These are phyloP conservation scores for Peucedramus taeniatus DNA, from an alignment of 2,113 vertebrate species.

Conservation along the genomic window DNA sequence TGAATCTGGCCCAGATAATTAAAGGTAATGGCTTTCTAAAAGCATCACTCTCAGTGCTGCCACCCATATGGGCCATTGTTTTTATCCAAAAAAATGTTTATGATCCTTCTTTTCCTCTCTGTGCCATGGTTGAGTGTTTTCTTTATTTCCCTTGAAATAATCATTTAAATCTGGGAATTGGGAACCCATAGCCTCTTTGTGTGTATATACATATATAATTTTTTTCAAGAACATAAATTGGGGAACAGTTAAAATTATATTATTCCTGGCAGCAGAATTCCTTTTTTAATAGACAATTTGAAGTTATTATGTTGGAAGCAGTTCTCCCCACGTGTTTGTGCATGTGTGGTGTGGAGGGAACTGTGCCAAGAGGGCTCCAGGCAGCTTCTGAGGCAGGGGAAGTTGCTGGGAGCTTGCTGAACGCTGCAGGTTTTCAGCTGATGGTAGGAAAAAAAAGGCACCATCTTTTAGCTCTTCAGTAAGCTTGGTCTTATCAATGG, in stretches of 20 bases:
- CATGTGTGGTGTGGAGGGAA: not conserved
- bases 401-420: not conserved
- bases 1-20: not conserved
- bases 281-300: not conserved
- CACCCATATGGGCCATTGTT: not conserved
- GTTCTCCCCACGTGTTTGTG: not conserved
- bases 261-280: constrained; percentile 5
- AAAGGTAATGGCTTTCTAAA: not conserved
- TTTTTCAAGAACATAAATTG: not conserved
- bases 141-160: constrained; percentile 32
- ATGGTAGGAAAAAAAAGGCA: not conserved
- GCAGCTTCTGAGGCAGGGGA: not conserved
- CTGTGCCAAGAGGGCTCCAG: not conserved
- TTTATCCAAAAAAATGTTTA: not conserved
- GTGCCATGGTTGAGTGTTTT: not conserved
- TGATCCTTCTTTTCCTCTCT: not conserved
- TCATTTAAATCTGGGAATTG: not conserved
- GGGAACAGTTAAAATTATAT: not conserved
- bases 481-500: not conserved
- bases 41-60: not conserved
- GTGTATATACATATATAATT: not conserved
- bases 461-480: not conserved
- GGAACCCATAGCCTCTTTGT: not conserved
- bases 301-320: not conserved
- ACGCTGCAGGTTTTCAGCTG: not conserved